phyloP scores from a whole-genome alignment of 2,888 invertebrate species.

The Atethmia centrago region DNA sequence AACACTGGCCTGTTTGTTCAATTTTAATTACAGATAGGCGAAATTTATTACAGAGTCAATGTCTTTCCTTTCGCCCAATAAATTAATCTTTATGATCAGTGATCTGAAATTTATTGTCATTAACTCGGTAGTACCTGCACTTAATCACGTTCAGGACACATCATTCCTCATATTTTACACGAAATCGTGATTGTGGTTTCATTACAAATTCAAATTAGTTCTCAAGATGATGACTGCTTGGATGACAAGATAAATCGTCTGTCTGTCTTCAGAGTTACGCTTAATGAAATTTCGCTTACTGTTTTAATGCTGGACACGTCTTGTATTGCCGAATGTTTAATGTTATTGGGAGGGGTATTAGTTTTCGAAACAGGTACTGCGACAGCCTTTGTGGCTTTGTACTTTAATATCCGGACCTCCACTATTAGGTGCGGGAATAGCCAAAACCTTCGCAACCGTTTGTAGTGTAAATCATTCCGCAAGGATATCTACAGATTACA shows the following conservation, averaged over 20 bases:
- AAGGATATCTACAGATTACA: conserved; percentile 44
- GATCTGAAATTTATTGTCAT: conserved; percentile 34
- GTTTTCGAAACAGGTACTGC: conserved; percentile 65
- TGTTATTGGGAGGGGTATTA: conserved; percentile 64
- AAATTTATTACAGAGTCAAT: conserved; percentile 40
- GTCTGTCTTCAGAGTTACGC: conserved; percentile 74
- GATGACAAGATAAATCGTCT: conserved; percentile 86
- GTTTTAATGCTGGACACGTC: conserved; percentile 81
- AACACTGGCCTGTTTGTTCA: conserved; percentile 46
- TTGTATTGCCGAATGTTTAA: conserved; percentile 72
- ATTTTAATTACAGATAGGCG: conserved; percentile 49
- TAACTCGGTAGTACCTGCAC: conserved; percentile 18
- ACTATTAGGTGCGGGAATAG: conserved; percentile 46
- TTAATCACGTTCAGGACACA: conserved; percentile 39
- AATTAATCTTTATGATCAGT: conserved; percentile 31
- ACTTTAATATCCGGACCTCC: conserved; percentile 62
- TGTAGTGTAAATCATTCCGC: conserved; percentile 58
- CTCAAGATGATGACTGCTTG: conserved; percentile 77
- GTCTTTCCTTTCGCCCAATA: conserved; percentile 12
- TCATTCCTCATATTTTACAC: conserved; percentile 66
- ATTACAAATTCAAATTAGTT: conserved; percentile 86
- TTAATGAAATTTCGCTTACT: conserved; percentile 81
- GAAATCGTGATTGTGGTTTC: conserved; percentile 73
- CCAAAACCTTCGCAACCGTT: conserved; percentile 34
- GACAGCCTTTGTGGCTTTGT: conserved; percentile 55